These are phyloP conservation scores for Menura novaehollandiae DNA, from an alignment of 2,113 vertebrate species.

Conservation along the genomic window DNA sequence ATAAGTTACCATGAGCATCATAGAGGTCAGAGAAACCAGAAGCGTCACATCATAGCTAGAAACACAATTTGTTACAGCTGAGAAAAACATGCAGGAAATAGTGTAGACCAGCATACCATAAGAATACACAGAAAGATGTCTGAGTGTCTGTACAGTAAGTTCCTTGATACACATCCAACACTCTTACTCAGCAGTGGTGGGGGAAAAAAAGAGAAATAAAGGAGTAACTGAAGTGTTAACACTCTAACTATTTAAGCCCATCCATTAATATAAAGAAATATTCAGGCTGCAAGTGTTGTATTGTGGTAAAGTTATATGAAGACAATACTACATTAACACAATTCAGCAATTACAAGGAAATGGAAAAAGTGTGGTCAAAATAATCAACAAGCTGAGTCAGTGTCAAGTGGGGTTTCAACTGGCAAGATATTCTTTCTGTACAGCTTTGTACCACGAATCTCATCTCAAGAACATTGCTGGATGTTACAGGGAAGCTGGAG, in stretches of 20 bases:
- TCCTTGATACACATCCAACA: neutral
- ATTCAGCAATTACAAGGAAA: neutral
- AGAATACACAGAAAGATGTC: neutral
- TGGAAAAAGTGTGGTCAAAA: neutral
- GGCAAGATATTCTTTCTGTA: neutral
- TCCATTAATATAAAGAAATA: neutral
- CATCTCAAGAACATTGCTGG: neutral
- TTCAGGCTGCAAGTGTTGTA: neutral
- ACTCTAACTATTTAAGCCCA: neutral
- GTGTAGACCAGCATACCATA: fast-evolving
- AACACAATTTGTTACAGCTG: neutral
- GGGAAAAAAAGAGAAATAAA: neutral
- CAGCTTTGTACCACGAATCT: neutral
- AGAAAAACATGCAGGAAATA: neutral
- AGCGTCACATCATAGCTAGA: neutral
- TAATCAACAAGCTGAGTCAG: neutral
- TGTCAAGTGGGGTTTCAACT: neutral
- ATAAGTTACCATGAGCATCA: neutral
- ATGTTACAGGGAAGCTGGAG: neutral
- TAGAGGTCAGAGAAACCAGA: neutral
- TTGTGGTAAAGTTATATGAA: neutral
- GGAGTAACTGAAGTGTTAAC: neutral
- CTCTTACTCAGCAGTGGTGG: neutral
- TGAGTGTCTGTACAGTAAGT: neutral
- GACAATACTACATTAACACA: neutral